Evolutionary conservation across 2,113 vertebrate genomes (phyloP).

Genomic region (Pica pica): DNA sequence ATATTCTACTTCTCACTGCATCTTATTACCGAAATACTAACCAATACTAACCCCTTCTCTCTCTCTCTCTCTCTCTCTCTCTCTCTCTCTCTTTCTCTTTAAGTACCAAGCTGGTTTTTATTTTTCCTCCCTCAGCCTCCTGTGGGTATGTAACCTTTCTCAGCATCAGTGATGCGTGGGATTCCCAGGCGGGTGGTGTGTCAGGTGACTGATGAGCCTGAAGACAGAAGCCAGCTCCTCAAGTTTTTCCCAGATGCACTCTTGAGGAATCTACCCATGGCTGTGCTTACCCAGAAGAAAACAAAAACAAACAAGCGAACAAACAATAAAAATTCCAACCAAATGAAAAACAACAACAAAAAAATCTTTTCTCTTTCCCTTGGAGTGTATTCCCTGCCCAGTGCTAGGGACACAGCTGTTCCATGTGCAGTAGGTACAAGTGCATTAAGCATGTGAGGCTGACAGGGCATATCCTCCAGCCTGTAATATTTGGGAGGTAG

Average conservation of each 20-base stretch:
- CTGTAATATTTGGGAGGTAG: background rate
- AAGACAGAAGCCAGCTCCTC: background rate
- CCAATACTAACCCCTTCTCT: too few relatives aligned
- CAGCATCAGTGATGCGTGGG: background rate
- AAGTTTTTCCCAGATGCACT: background rate
- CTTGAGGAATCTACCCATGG: background rate
- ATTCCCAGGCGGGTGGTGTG: background rate
- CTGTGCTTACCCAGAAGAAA: background rate
- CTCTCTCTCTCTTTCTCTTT: background rate
- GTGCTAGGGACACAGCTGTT: background rate
- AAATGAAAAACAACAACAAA: background rate
- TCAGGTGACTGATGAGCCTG: background rate
- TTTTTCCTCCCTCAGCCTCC: background rate
- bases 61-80: background rate
- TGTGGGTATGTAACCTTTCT: background rate
- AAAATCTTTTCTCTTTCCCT: background rate
- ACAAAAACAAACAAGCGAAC: background rate
- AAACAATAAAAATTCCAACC: background rate
- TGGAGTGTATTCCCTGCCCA: background rate
- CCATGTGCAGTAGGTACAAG: background rate
- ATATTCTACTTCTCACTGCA: background rate
- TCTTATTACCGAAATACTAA: background rate
- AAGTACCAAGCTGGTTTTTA: background rate
- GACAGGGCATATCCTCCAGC: background rate
- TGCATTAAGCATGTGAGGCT: background rate